Base-by-base conservation (phyloP, 1,140 invertebrate species). In the Tetraneura akinire region DNA sequence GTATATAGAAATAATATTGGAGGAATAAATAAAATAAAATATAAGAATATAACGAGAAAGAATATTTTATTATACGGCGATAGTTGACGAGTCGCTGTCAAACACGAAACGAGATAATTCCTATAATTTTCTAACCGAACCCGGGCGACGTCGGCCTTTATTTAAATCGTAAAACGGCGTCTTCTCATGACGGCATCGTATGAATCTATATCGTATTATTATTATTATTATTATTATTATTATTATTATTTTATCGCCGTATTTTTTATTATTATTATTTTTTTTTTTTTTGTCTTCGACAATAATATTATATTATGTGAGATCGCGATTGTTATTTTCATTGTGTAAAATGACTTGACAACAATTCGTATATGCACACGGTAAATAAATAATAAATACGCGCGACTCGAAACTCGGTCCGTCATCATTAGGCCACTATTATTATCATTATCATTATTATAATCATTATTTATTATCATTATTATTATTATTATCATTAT, bases 341-440 rank as follows among this genome's bases (percentile, higher is more conserved):
- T 78, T 78, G 74, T 78, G 74, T 78, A 60, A 78, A 78, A 78
- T 78, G 74, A 78, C 74, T 78, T 45, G 74, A 78, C 74, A 47
- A 55, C 47, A 49, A n/a, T 71, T 29, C 68, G 68, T 11, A 29
- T 9, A 5, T 13, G 60, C 62, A 16, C 62, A 64, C 62, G 11
- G 45, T 51, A 21, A 49, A 51, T 71, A 49, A 71, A 49, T 71
- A 78, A 62, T 78, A 78, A 29, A 14, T 23, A 18, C 16, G 13
- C 11, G 51, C 29, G 26, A 64, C 60, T 64, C 60, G 60, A 47
- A 29, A 45, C 32, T 8, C 53, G 71, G 32, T n/a, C 53, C 18
- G 53, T 57, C 74, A 23, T 78, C 74, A 60, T 78, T 78, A 78
- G 74, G 55, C 55, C 37, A 10, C 29, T 57, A 76, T 76, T 45